These are phyloP conservation scores for Celastrina argiolus DNA, from an alignment of 2,888 invertebrate genomes.

Conservation along the genomic window DNA sequence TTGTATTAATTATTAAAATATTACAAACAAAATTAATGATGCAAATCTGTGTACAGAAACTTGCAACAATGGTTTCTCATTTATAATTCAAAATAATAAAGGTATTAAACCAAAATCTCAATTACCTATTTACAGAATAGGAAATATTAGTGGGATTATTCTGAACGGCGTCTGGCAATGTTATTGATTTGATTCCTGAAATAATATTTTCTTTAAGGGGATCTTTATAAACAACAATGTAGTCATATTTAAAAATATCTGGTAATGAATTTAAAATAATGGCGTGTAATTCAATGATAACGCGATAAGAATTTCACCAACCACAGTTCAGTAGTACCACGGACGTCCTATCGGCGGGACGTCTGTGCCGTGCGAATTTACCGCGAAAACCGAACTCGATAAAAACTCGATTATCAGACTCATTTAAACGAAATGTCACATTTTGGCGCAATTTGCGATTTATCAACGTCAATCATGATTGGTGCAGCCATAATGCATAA, in stretches of 20 bases:
- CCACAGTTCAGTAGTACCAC: slow-evolving; percentile 56
- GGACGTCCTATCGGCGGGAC: slow-evolving; percentile 57
- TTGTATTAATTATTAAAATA: not conserved
- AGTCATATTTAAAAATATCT: slow-evolving; percentile 28
- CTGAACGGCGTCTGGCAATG: not conserved
- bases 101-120: too few species aligned
- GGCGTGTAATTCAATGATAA: slow-evolving; percentile 47
- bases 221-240: not conserved
- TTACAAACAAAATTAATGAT: not conserved
- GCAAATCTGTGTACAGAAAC: not conserved
- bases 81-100: too few species aligned
- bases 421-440: slow-evolving; percentile 34
- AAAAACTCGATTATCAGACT: slow-evolving; percentile 36
- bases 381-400: slow-evolving; percentile 53
- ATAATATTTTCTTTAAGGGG: not conserved
- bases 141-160: too few species aligned
- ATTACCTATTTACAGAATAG: too few species aligned
- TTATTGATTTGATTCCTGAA: not conserved
- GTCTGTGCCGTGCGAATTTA: slow-evolving; percentile 44
- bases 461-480: slow-evolving; percentile 43
- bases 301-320: slow-evolving; percentile 49
- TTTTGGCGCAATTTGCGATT: slow-evolving; percentile 36
- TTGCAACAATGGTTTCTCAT: not conserved
- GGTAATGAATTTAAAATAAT: slow-evolving; percentile 39
- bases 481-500: slow-evolving; percentile 44